Evolutionary conservation across 2,888 invertebrate genomes (phyloP), one percentile per base, ranked within the genome.

Genomic region (Machimus rusticus): DNA sequence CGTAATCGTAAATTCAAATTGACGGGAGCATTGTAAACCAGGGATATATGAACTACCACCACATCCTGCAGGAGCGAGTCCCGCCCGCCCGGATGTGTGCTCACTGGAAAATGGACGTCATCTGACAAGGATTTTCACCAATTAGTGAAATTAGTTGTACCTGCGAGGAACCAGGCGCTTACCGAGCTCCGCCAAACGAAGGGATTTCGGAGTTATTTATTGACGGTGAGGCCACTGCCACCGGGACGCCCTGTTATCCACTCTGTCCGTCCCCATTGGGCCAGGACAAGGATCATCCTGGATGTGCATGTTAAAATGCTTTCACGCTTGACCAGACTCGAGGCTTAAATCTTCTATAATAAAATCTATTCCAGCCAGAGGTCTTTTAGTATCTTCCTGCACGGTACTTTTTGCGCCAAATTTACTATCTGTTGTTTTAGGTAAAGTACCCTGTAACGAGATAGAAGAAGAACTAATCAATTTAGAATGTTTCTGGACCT

Each of bases 121-220:
- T 82, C 82, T 57, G 82, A 82, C 82, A 82, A 74, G 46, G 74
- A 85, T 74, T 74, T 84, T 85, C 85, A 74, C 84, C 87, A 87
- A 87, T 87, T 87, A 87, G 85, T 87, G 84, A 85, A 87, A 87
- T 87, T 87, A 87, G 87, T 85, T 87, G 57, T 77, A 87, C 77
- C 84, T 74, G 57, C 34, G 87, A 74, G 85, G 16, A 85, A 85
- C 28, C n/a, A n/a, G 31, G 19, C 43, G 43, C 43, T 85, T 79
- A 14, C n/a, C 51, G 16, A 46, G 31, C 79, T 23, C 74, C 43
- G 23, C 39, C 74, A 28, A 74, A 46, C 43, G 43, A 74, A 23
- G 23, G 85, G 31, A 74, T 85, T 85, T 85, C 31, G 28, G 28
- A 74, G 19, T 74, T 85, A 85, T 74, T 85, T 85, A 57, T 57